A percentile compares a stretch with the other conserved stretches of the same genome.
phyloP scores from a whole-genome alignment of 2,888 invertebrate species.

The Chrysolina oricalcia region DNA sequence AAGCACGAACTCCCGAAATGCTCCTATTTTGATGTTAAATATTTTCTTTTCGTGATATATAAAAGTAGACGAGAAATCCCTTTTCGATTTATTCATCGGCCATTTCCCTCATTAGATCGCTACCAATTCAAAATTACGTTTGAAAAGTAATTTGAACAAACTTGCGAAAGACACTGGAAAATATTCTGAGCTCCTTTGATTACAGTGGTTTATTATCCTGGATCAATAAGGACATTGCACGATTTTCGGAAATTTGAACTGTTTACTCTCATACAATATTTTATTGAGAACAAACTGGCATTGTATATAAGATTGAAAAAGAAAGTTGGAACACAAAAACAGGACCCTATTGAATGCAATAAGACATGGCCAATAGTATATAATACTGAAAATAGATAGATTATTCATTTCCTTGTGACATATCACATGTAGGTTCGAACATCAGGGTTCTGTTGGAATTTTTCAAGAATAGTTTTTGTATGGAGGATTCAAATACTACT shows the following conservation, averaged over 20 bases:
- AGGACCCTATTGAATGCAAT: too few relatives aligned
- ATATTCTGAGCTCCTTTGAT: slow-evolving; percentile 6
- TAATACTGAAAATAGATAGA: too few relatives aligned
- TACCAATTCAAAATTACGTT: slow-evolving; percentile 25
- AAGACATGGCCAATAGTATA: too few relatives aligned
- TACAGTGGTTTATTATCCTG: background rate
- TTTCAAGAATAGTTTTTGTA: too few relatives aligned
- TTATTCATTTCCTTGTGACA: too few relatives aligned
- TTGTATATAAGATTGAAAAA: too few relatives aligned
- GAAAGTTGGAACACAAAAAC: too few relatives aligned
- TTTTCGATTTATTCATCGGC: slow-evolving; percentile 26
- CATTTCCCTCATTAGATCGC: slow-evolving; percentile 10
- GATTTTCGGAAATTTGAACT: background rate
- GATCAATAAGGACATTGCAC: too few relatives aligned
- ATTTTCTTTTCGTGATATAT: slow-evolving; percentile 34
- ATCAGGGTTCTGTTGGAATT: too few relatives aligned
- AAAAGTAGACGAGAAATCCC: slow-evolving; percentile 23
- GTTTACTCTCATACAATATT: background rate
- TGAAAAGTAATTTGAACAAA: slow-evolving; percentile 26
- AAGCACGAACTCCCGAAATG: slow-evolving; percentile 40
- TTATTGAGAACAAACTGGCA: too few relatives aligned
- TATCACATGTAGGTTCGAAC: too few relatives aligned
- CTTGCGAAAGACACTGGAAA: slow-evolving; percentile 18
- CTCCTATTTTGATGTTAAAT: slow-evolving; percentile 44
- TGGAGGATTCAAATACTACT: too few relatives aligned